phyloP scores from a whole-genome alignment of 2,888 invertebrate species.

The Melipona bicolor region DNA sequence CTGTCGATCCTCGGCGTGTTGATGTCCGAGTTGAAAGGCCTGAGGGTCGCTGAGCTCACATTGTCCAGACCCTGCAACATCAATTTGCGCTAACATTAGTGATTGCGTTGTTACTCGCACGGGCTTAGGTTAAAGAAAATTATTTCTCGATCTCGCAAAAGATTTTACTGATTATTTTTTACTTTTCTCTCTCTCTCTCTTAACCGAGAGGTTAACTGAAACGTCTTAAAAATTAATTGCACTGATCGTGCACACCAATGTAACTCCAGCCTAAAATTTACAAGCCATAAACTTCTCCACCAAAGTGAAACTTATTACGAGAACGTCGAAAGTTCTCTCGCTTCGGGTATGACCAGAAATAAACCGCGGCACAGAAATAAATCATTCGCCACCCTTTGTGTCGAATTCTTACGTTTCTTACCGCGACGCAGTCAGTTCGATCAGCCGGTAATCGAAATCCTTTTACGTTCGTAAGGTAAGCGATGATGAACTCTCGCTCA shows the following conservation, averaged over 20 bases:
- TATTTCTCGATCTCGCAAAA: background rate
- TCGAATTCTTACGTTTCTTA: constrained; percentile 13
- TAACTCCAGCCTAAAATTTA: background rate
- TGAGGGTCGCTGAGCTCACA: constrained; percentile 86
- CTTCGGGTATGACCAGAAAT: background rate
- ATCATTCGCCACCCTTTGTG: constrained; percentile 3
- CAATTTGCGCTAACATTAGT: constrained; percentile 38
- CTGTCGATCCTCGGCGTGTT: constrained; percentile 94
- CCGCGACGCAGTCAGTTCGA: background rate
- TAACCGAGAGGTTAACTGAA: too few relatives aligned
- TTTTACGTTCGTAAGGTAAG: constrained; percentile 33
- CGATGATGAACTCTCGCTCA: constrained; percentile 40
- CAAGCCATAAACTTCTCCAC: too few relatives aligned
- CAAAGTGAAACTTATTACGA: background rate
- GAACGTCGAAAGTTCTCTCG: background rate
- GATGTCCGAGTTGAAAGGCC: constrained; percentile 89
- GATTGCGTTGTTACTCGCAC: background rate
- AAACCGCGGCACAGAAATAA: constrained; percentile 7
- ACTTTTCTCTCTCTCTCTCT: background rate
- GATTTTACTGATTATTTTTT: background rate
- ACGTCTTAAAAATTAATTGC: too few relatives aligned
- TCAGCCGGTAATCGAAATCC: constrained; percentile 58
- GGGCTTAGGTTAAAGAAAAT: background rate
- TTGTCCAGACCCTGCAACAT: constrained; percentile 90
- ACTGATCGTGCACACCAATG: background rate